Conservation (phyloP, 37 sponge, comb jelly and placozoan genomes). For the Cladorhizidae sp. region DNA sequence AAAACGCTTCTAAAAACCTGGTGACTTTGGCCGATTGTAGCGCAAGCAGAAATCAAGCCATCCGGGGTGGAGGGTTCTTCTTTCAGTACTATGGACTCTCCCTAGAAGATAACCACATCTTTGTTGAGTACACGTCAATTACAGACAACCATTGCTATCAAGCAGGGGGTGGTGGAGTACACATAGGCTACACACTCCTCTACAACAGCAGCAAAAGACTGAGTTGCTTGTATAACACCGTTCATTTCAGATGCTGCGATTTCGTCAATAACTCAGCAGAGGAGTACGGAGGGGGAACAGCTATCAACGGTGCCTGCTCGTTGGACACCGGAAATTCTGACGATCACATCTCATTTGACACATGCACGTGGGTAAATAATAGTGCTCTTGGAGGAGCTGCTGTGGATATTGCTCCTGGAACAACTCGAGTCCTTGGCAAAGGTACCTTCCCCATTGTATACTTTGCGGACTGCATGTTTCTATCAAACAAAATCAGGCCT, state of each 20-base stretch:
- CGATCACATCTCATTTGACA: background rate
- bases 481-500: background rate
- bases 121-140: background rate
- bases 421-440: background rate
- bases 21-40: background rate
- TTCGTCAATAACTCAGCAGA: background rate
- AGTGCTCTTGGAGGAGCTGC: conserved; percentile 6
- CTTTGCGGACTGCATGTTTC: background rate
- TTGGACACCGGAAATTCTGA: background rate
- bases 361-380: conserved; percentile 4
- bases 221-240: background rate
- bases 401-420: conserved; percentile 4
- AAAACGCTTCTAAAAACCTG: background rate
- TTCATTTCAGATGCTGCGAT: background rate
- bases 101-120: background rate
- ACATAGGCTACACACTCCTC: too few relatives aligned
- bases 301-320: background rate
- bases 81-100: background rate
- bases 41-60: background rate
- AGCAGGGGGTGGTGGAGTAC: background rate
- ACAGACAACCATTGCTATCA: conserved; percentile 1
- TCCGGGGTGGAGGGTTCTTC: background rate
- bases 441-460: background rate
- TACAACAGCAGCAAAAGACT: too few relatives aligned
- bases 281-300: conserved; percentile 2